A percentile compares a stretch with the other conserved stretches of the same genome.
Evolutionary conservation across 2,888 invertebrate species (phyloP).

Genomic region (Yponomeuta evonymella): DNA sequence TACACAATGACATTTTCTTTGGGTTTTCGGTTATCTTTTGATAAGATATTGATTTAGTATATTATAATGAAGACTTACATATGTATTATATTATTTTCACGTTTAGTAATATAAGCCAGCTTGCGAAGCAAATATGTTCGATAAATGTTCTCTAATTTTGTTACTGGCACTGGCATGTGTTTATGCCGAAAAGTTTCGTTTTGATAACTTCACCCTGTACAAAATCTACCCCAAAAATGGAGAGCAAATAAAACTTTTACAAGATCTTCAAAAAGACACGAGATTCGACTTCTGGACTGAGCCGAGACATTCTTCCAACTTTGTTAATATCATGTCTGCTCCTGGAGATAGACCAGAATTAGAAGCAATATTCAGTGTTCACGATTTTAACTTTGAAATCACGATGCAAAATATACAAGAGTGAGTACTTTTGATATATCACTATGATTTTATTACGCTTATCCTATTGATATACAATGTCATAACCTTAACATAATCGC

Average conservation of each 20-base stretch:
- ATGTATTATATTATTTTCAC: not conserved
- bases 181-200: slow-evolving; percentile 20
- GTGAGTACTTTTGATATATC: slow-evolving; percentile 24
- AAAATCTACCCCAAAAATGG: slow-evolving; percentile 41
- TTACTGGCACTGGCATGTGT: not conserved
- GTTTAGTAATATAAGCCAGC: not conserved
- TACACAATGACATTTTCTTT: too few relatives aligned
- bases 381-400: slow-evolving; percentile 29
- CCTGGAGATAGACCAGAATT: slow-evolving; percentile 40
- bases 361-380: slow-evolving; percentile 28
- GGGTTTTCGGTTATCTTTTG: not conserved
- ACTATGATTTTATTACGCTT: too few relatives aligned
- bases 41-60: not conserved
- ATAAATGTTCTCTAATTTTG: not conserved
- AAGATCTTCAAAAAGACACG: slow-evolving; percentile 27
- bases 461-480: not conserved
- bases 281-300: slow-evolving; percentile 23
- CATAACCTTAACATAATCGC: too few relatives aligned
- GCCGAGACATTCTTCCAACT: slow-evolving; percentile 21
- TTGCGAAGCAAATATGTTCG: not conserved
- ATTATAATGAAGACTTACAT: not conserved
- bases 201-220: slow-evolving; percentile 52
- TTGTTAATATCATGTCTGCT: slow-evolving; percentile 40
- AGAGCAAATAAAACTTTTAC: slow-evolving; percentile 37
- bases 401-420: slow-evolving; percentile 46